A percentile compares a stretch with the other conserved stretches of the same genome.
These are phyloP conservation scores for Felis catus DNA, from an alignment of 2,113 vertebrate genomes.

Conservation along the genomic window DNA sequence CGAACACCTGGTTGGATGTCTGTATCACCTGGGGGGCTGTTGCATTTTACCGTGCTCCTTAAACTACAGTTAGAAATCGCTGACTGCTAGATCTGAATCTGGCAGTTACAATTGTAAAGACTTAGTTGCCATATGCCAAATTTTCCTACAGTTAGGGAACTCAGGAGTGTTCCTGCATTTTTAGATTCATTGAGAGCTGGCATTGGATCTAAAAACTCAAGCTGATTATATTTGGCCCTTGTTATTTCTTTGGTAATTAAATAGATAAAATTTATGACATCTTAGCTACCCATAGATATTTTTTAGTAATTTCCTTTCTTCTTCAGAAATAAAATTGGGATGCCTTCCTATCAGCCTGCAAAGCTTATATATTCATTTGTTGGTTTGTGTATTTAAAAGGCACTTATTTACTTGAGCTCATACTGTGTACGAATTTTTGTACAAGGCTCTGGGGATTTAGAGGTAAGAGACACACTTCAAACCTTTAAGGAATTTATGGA, in stretches of 20 bases:
- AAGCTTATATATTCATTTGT: not conserved
- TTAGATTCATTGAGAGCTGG: not conserved
- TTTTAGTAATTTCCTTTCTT: not conserved
- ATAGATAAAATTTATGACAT: not conserved
- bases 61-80: not conserved
- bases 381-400: conserved; percentile 37
- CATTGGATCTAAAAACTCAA: not conserved
- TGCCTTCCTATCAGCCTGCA: not conserved
- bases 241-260: conserved; percentile 12
- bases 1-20: not conserved
- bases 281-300: not conserved
- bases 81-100: not conserved
- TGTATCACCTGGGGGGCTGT: not conserved
- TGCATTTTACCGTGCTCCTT: not conserved
- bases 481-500: not conserved
- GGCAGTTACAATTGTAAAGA: not conserved
- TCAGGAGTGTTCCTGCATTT: not conserved
- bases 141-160: not conserved
- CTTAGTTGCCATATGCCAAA: not conserved
- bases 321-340: conserved; percentile 39
- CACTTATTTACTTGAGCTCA: not conserved
- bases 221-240: not conserved
- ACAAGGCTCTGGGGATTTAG: not conserved
- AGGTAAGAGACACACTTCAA: conserved; percentile 12
- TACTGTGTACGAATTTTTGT: conserved; percentile 35